phyloP scores from a whole-genome alignment of 2,113 vertebrate genomes.

The Anguilla rostrata region DNA sequence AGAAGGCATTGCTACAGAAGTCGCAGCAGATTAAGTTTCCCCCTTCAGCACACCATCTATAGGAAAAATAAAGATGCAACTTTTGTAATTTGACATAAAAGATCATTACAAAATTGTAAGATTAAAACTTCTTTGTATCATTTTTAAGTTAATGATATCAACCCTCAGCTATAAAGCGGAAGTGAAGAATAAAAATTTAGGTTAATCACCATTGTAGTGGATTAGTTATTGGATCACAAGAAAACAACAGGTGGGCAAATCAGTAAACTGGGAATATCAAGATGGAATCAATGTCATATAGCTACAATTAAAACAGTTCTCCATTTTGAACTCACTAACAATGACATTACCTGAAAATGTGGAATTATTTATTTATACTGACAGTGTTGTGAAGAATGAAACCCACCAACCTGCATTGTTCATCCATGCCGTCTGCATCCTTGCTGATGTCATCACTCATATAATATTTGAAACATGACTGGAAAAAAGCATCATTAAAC shows the following conservation, averaged over 20 bases:
- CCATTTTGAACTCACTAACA: neutral
- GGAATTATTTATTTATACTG: neutral
- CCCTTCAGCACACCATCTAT: constrained; percentile 98
- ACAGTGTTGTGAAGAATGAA: neutral
- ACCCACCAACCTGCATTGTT: constrained; percentile 86
- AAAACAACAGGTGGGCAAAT: no score
- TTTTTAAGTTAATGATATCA: neutral
- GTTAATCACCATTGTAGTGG: neutral
- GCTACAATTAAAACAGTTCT: neutral
- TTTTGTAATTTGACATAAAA: neutral
- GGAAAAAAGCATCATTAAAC: constrained; percentile 34
- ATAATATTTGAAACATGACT: constrained; percentile 97
- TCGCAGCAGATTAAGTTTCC: constrained; percentile 97
- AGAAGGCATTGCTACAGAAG: constrained; percentile 97
- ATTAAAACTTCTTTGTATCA: no score
- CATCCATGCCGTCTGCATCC: constrained; percentile 96
- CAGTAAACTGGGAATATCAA: no score
- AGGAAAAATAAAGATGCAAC: constrained; percentile 29
- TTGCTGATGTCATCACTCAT: constrained; percentile 98
- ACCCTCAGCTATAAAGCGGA: neutral
- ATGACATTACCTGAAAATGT: no score
- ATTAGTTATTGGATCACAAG: no score
- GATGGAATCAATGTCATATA: no score
- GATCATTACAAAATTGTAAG: neutral
- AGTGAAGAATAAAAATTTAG: neutral